Evolutionary conservation across 2,113 vertebrate genomes (phyloP), one percentile per base, ranked within the genome.

Genomic region (Otocyon megalotis): DNA sequence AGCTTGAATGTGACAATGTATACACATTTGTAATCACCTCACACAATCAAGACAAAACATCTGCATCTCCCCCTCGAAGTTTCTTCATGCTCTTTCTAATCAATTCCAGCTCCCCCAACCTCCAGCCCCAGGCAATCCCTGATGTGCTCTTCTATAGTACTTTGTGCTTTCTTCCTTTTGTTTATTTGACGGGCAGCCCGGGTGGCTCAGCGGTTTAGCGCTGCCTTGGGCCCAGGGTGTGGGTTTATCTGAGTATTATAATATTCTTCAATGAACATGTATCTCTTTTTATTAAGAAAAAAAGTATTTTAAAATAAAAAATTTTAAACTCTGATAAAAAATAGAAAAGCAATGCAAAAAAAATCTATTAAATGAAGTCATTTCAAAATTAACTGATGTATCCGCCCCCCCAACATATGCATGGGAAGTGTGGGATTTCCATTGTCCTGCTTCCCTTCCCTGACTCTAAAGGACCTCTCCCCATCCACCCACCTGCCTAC

Each of bases 151-250:
- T 58, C 88, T 22, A 17, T 0, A 58, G 35, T 50, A 71, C 12
- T 94, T 94, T 88, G 53, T 85, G 62, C 90, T 95, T 58, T 82
- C 53, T 93, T 86, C 5, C 10, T 83, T 92, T 88, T 88, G 13
- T 20, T 77, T 85, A 58, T 67, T 16, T 85, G 11, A 48, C n/a
- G n/a, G n/a, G n/a, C n/a, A n/a, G n/a, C n/a, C n/a, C n/a, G n/a
- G n/a, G n/a, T n/a, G n/a, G n/a, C n/a, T n/a, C n/a, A n/a, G n/a
- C n/a, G n/a, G n/a, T n/a, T n/a, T n/a, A n/a, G n/a, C n/a, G n/a
- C n/a, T n/a, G n/a, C n/a, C n/a, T n/a, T n/a, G n/a, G n/a, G n/a
- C n/a, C n/a, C n/a, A n/a, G n/a, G n/a, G n/a, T n/a, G n/a, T n/a
- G n/a, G n/a, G 13, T 20, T 77, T 85, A 58, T 67, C 19, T 85